Base-by-base conservation (phyloP, 2,888 invertebrate species). In the Tortricodes alternella region DNA sequence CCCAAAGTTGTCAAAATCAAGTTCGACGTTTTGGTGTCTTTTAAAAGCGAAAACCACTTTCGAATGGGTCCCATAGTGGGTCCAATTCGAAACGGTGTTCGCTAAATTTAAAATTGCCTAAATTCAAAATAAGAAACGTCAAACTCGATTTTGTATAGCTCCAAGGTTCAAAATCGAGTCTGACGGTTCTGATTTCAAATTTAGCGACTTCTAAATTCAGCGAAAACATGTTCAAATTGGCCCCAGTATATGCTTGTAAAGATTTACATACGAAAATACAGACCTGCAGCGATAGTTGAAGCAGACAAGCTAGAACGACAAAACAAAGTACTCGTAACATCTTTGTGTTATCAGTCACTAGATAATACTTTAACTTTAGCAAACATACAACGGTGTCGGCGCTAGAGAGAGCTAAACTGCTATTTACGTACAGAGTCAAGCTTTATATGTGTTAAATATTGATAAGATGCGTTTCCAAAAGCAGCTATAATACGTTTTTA, bases 201-300 rank as follows among this genome's bases (percentile, higher is more conserved):
- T n/a, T n/a, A n/a, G n/a, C n/a, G n/a, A n/a, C n/a, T n/a, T n/a
- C n/a, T n/a, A n/a, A n/a, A n/a, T n/a, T n/a, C n/a, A n/a, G n/a
- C n/a, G n/a, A n/a, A n/a, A n/a, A n/a, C n/a, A n/a, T n/a, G n/a
- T n/a, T n/a, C n/a, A n/a, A n/a, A n/a, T n/a, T n/a, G n/a, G n/a
- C n/a, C n/a, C n/a, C n/a, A n/a, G 21, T 21, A 21, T 21, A 4
- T n/a, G 24, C 19, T 37, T 16, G n/a, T 5, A 1, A 13, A 23
- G 4, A 11, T 2, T 11, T 5, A 19, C 11, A n/a, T n/a, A 16
- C 3, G 34, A 24, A 6, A 48, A 35, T 16, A 55, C 55, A 13
- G 35, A 55, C 55, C 55, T 55, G 55, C 5, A 37, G 18, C 9
- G 55, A 55, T 6, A 43, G 21, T 16, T 48, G 55, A 2, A 55